Evolutionary conservation across 2,888 invertebrate species (phyloP).

Genomic region (Pyrrhia umbra): DNA sequence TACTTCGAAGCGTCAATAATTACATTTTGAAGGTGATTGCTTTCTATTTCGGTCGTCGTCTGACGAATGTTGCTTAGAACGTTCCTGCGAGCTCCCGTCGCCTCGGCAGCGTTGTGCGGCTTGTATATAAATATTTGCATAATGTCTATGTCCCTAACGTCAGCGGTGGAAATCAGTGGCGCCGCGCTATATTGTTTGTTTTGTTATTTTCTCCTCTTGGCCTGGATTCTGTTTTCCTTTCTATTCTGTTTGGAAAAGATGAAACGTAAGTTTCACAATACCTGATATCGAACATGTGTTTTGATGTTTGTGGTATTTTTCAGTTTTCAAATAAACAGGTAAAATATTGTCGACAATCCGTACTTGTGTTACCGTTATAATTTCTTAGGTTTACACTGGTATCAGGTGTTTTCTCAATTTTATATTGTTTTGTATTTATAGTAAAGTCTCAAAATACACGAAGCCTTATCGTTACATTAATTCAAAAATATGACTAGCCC

Average conservation of each 20-base stretch:
- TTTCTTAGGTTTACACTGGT: too few relatives aligned
- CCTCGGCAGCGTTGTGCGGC: constrained; percentile 24
- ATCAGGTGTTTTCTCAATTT: too few relatives aligned
- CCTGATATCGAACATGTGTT: neutral
- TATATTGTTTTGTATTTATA: too few relatives aligned
- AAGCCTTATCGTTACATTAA: too few relatives aligned
- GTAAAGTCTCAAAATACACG: too few relatives aligned
- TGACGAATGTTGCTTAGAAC: constrained; percentile 38
- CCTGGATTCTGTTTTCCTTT: constrained; percentile 5
- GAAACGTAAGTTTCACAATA: neutral
- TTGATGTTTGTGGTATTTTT: neutral
- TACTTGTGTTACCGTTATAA: too few relatives aligned
- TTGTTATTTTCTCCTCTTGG: constrained; percentile 42
- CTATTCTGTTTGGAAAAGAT: constrained; percentile 18
- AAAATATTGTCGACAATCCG: too few relatives aligned
- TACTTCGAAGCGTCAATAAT: constrained; percentile 33
- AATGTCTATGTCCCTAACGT: constrained; percentile 57
- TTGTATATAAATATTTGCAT: constrained; percentile 63
- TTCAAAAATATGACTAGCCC: too few relatives aligned
- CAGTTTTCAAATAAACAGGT: too few relatives aligned
- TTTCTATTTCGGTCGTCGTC: constrained; percentile 29
- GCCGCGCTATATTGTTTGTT: constrained; percentile 15
- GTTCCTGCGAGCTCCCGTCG: constrained; percentile 12
- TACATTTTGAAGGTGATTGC: constrained; percentile 34
- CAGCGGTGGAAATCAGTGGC: constrained; percentile 54